Evolutionary conservation across 2,113 vertebrate genomes (phyloP).

Genomic region (Hyperoodon ampullatus): DNA sequence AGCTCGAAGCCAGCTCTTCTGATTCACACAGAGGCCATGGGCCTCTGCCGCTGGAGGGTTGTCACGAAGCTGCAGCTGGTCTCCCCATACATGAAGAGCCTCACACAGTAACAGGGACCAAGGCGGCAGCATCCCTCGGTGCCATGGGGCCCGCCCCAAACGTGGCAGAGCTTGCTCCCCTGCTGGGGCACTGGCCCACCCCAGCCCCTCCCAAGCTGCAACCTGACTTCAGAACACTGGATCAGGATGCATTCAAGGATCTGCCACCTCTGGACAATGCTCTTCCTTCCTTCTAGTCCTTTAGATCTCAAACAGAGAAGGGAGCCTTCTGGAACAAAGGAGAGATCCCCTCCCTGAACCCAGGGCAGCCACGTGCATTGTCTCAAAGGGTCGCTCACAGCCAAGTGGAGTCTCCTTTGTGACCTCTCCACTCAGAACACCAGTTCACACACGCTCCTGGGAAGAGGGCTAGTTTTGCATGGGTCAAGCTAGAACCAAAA

Average conservation of each 20-base stretch:
- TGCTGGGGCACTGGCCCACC: background rate
- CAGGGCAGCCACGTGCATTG: background rate
- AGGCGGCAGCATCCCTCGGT: background rate
- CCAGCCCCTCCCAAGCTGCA: background rate
- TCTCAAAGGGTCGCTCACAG: background rate
- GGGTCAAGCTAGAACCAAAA: background rate
- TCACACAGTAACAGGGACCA: fast-evolving
- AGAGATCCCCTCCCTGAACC: background rate
- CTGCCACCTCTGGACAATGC: background rate
- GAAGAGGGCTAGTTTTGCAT: background rate
- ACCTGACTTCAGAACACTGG: background rate
- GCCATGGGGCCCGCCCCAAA: background rate
- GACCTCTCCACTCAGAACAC: background rate
- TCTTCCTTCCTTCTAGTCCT: background rate
- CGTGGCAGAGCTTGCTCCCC: fast-evolving
- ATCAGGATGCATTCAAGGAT: background rate
- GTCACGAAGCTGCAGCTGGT: background rate
- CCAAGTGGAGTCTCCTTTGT: background rate
- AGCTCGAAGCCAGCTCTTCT: background rate
- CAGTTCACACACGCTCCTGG: background rate
- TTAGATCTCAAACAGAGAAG: background rate
- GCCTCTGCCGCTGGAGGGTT: background rate
- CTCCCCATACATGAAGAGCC: background rate
- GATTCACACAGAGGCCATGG: background rate
- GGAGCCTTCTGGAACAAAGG: background rate